A percentile compares a stretch with the other conserved stretches of the same genome.
Evolutionary conservation across 1,140 invertebrate genomes (phyloP).

Genomic region (Drosophila bifasciata): DNA sequence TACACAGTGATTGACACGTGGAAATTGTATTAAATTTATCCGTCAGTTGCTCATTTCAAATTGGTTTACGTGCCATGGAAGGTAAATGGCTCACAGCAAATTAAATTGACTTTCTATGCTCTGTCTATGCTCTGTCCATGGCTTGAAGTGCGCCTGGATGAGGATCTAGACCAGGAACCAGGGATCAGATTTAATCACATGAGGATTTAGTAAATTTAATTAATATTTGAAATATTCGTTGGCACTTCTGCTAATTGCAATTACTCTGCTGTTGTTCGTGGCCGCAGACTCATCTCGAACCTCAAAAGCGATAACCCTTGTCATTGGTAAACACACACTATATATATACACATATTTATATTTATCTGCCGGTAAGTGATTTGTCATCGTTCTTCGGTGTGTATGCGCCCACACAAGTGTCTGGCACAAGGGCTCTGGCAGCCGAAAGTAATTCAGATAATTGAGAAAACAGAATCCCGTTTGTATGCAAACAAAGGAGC

Average conservation of each 20-base stretch:
- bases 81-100: slow-evolving; percentile 70
- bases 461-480: slow-evolving; percentile 34
- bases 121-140: slow-evolving; percentile 19
- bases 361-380: slow-evolving; percentile 31
- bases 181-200: slow-evolving; percentile 32
- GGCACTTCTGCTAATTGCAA: slow-evolving; percentile 43
- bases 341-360: no score
- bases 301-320: slow-evolving; percentile 21
- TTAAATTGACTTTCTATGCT: slow-evolving; percentile 75
- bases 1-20: slow-evolving; percentile 36
- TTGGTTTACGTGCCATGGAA: slow-evolving; percentile 69
- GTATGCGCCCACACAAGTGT: neutral
- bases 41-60: slow-evolving; percentile 74
- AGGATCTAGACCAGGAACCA: no score
- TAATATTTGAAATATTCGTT: slow-evolving; percentile 40
- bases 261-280: slow-evolving; percentile 13
- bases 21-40: slow-evolving; percentile 67
- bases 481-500: slow-evolving; percentile 18
- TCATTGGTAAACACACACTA: slow-evolving; percentile 23
- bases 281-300: slow-evolving; percentile 5
- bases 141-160: neutral
- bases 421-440: slow-evolving; percentile 20
- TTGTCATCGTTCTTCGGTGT: slow-evolving; percentile 20
- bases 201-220: slow-evolving; percentile 41
- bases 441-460: slow-evolving; percentile 32